Evolutionary conservation across 2,797 vertebrate genomes (phyloP), one percentile per base, ranked within the genome.

Genomic region (Fistularia commersonii): DNA sequence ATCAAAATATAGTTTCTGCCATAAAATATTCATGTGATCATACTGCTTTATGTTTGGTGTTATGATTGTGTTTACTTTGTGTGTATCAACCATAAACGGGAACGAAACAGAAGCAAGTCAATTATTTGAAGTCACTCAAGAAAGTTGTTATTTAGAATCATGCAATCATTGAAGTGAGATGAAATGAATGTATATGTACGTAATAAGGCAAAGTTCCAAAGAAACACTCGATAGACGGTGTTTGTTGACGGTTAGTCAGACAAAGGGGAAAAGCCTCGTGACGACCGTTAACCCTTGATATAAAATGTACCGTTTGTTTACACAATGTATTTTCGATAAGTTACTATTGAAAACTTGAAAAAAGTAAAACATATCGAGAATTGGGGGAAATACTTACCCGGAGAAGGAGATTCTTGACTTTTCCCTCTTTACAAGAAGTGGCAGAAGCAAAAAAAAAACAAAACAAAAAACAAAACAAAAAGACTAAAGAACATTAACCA

Each of bases 191-290:
- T 5, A 32, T 1, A 5, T n/a, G 7, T 3, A 3, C 6, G 23
- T 23, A 23, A 23, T 23, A 23, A 42, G 43, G 8, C 11, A 6
- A 42, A 6, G 1, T 9, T 32, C 7, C 15, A 32, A 11, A 32
- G 8, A 32, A 61, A 0, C 15, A 15, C 1, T 36, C 2, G 9
- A 36, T 2, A 36, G 35, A 6, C 15, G 1, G 31, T 13, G 32
- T 10, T 32, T 38, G 11, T 9, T 11, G 37, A 38, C 32, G 35
- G 35, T 32, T 37, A 1, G 23, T 14, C 11, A 49, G 40, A 83
- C 74, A 83, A 85, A 83, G 66, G 54, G 53, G n/a, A 56, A 44
- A 8, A 61, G 48, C 53, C 64, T 72, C 62, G 46, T 40, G 54
- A 41, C 66, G 36, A 73, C 64, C 57, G 63, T 72, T 67, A 70